Conservation (phyloP, 2,113 vertebrate genomes). For the Mormyrus lacerda region DNA sequence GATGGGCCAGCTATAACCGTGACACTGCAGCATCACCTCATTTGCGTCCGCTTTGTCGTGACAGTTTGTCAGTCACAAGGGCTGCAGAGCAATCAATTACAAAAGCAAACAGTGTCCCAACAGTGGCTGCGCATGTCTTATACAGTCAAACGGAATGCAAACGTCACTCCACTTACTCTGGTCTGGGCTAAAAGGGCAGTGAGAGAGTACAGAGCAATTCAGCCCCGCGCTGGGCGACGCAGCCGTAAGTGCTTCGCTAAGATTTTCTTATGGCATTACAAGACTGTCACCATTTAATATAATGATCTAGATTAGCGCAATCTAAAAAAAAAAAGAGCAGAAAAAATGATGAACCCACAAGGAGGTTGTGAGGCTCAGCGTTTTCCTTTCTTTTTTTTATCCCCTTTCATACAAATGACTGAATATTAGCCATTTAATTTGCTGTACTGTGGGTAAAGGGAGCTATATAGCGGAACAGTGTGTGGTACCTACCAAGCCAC, state of each 20-base stretch:
- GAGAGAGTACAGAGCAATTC: conserved; percentile 34
- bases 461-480: conserved; percentile 71
- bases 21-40: conserved; percentile 24
- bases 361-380: not conserved
- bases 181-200: conserved; percentile 48
- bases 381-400: not conserved
- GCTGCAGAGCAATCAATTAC: not conserved
- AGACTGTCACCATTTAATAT: conserved; percentile 52
- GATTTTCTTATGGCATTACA: conserved; percentile 55
- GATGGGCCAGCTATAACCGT: conserved; percentile 20
- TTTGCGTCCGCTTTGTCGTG: not conserved
- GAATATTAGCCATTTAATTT: conserved; percentile 89
- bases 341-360: conserved; percentile 33
- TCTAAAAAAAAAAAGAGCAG: conserved; percentile 34
- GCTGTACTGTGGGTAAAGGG: conserved; percentile 73
- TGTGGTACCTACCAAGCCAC: conserved; percentile 54
- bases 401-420: conserved; percentile 48
- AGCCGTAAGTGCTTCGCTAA: conserved; percentile 41
- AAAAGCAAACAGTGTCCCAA: too few relatives aligned
- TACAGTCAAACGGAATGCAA: conserved; percentile 39
- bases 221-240: conserved; percentile 38
- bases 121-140: not conserved
- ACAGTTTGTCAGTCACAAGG: not conserved
- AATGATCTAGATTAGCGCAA: conserved; percentile 43
- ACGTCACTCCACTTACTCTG: conserved; percentile 55